Percentiles rank a stretch among this genome's conserved stretches.
Evolutionary conservation across 2,797 vertebrate species (phyloP).

Genomic region (Falco berigora): DNA sequence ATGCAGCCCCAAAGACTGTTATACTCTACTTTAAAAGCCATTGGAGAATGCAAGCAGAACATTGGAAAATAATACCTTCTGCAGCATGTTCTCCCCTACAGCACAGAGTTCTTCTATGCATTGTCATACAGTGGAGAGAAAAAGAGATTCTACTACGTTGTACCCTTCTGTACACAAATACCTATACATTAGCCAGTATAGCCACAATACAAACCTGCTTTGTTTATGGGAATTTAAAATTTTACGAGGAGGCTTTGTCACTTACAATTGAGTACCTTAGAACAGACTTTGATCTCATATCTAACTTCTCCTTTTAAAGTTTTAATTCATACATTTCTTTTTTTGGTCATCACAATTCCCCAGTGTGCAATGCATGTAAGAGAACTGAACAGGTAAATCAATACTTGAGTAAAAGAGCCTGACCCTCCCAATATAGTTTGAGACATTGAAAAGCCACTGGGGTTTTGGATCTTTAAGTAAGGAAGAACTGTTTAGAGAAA

Average conservation of each 20-base stretch:
- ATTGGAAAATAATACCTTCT: neutral
- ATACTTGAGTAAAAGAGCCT: neutral
- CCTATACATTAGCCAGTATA: neutral
- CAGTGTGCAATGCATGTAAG: neutral
- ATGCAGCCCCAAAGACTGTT: neutral
- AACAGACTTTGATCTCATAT: neutral
- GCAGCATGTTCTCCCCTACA: neutral
- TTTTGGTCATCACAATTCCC: neutral
- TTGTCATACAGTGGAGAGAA: neutral
- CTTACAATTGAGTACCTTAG: neutral
- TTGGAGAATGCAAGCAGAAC: neutral
- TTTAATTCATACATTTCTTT: neutral
- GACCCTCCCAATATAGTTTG: neutral
- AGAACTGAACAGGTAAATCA: neutral
- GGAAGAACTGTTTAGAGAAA: neutral
- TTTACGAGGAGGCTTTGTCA: neutral
- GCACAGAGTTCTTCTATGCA: neutral
- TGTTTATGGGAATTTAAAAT: no score
- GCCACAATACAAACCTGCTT: neutral
- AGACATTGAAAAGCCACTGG: neutral
- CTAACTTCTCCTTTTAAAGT: neutral
- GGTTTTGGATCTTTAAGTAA: neutral
- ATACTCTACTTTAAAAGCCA: neutral
- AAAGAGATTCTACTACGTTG: neutral
- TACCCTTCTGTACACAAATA: neutral